Conservation (phyloP, 37 sponge, comb jelly and placozoan genomes). For the Halichondria panicea region DNA sequence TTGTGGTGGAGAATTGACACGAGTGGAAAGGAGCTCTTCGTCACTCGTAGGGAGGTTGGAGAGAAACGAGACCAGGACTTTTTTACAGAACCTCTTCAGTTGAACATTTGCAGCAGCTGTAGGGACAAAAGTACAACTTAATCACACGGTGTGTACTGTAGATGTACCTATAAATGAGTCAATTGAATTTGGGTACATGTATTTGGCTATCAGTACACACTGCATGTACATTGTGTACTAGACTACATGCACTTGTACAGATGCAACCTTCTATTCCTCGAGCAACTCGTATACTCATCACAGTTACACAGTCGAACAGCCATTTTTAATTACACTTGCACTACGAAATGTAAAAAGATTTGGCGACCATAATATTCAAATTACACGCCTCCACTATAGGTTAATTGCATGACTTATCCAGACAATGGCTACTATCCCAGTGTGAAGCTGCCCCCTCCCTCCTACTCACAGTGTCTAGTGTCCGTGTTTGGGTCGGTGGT, state of each 20-base stretch:
- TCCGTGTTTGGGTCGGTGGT: constrained; percentile 38
- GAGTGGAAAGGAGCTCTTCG: constrained; percentile 12
- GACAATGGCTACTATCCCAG: neutral
- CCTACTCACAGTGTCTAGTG: constrained; percentile 43
- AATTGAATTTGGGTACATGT: neutral
- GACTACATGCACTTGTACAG: neutral
- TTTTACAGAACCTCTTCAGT: constrained; percentile 34
- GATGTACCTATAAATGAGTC: too few relatives aligned
- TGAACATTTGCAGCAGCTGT: constrained; percentile 5
- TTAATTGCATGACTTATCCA: too few relatives aligned
- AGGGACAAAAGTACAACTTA: constrained; percentile 7
- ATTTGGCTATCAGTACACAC: neutral
- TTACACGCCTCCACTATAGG: too few relatives aligned
- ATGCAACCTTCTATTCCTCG: neutral
- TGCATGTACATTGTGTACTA: neutral
- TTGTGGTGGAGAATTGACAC: neutral
- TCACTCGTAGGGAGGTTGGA: constrained; percentile 18
- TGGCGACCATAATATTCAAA: too few relatives aligned
- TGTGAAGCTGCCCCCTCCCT: too few relatives aligned
- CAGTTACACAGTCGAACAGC: neutral
- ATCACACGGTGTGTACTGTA: too few relatives aligned
- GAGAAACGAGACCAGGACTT: constrained; percentile 44
- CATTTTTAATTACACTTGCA: too few relatives aligned
- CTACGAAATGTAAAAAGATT: too few relatives aligned
- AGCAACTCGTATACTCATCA: neutral